Percentiles rank a stretch among this genome's conserved stretches.
Evolutionary conservation across 1,140 invertebrate genomes (phyloP).

Genomic region (Euura lappo): DNA sequence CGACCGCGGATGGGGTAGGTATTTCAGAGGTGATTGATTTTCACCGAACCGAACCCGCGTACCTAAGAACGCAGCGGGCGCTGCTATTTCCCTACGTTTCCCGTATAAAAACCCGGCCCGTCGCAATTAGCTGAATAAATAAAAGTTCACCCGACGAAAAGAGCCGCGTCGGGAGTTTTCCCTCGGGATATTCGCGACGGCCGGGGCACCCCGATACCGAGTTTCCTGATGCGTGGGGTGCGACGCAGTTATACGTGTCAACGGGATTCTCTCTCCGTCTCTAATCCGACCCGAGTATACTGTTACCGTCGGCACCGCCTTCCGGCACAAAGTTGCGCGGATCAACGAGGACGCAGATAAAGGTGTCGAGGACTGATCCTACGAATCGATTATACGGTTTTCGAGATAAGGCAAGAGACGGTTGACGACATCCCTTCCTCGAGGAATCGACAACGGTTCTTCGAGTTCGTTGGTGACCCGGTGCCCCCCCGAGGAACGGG

Average conservation of each 20-base stretch:
- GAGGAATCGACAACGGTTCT: conserved; percentile 6
- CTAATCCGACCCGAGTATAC: background rate
- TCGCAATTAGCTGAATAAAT: conserved; percentile 36
- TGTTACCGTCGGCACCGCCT: background rate
- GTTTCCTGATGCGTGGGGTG: background rate
- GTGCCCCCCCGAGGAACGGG: conserved; percentile 26
- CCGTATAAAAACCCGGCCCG: background rate
- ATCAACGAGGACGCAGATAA: background rate
- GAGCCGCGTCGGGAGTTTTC: conserved; percentile 16
- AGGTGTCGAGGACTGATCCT: background rate
- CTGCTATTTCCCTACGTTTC: background rate
- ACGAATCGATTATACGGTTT: too few relatives aligned
- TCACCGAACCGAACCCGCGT: conserved; percentile 8
- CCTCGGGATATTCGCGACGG: conserved; percentile 29
- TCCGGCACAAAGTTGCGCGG: background rate
- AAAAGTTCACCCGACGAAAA: conserved; percentile 35
- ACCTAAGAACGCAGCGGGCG: too few relatives aligned
- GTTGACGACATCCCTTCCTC: too few relatives aligned
- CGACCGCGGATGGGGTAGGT: conserved; percentile 38
- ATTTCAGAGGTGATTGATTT: conserved; percentile 56
- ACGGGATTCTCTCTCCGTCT: background rate
- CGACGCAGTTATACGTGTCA: background rate
- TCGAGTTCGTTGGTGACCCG: conserved; percentile 41
- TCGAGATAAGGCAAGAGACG: too few relatives aligned
- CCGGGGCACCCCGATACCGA: background rate